Evolutionary conservation across 1,140 invertebrate species (phyloP).

Genomic region (Mycetomoellerius zeteki): DNA sequence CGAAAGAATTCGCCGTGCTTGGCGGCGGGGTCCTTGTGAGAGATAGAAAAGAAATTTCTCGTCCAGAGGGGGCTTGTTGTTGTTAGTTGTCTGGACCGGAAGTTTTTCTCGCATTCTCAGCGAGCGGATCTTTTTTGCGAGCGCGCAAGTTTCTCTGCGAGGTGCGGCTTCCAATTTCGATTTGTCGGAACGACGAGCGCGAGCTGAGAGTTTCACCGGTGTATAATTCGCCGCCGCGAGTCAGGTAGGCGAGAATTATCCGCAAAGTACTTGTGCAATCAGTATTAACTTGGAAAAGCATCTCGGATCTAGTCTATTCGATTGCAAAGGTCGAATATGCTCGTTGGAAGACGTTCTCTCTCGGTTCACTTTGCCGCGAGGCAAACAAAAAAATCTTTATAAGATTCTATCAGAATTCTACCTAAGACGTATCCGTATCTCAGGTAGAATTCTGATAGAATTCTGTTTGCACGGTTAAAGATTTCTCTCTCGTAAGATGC

Average conservation of each 20-base stretch:
- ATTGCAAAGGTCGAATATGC: not conserved
- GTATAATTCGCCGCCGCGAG: not conserved
- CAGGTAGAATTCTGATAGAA: not conserved
- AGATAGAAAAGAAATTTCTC: slow-evolving; percentile 24
- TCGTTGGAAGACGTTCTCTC: no score
- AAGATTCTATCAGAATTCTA: no score
- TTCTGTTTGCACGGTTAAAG: slow-evolving; percentile 24
- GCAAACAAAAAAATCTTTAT: no score
- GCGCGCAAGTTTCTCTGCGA: not conserved
- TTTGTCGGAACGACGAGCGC: not conserved
- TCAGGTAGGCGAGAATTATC: not conserved
- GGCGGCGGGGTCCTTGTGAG: slow-evolving; percentile 35
- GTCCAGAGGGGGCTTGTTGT: slow-evolving; percentile 37
- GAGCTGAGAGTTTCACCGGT: not conserved
- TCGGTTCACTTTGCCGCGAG: not conserved
- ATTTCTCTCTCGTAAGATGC: not conserved
- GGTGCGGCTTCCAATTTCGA: slow-evolving; percentile 7
- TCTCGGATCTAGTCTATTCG: not conserved
- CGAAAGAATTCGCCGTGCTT: slow-evolving; percentile 53
- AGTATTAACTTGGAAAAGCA: not conserved
- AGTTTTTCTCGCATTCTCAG: slow-evolving; percentile 51
- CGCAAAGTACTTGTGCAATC: not conserved
- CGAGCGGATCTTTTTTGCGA: slow-evolving; percentile 4
- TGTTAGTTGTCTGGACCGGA: slow-evolving; percentile 68
- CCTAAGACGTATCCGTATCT: not conserved